Percentiles rank a stretch among this genome's conserved stretches.
Evolutionary conservation across 2,888 invertebrate species (phyloP).

Genomic region (Tetragonula carbonaria): DNA sequence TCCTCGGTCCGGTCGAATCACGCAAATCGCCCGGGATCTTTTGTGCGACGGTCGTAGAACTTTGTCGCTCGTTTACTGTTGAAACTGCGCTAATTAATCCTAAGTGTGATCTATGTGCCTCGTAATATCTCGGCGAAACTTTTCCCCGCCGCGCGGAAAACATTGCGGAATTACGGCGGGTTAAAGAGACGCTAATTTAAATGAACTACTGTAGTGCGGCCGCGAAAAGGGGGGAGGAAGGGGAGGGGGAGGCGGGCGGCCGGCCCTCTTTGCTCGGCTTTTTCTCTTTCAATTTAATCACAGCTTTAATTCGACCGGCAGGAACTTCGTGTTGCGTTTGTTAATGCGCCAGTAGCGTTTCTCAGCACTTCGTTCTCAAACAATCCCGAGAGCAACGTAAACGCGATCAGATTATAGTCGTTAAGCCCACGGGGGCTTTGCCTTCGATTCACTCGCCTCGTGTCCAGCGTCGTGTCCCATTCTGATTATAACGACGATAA

Average conservation of each 20-base stretch:
- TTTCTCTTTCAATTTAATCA: slow-evolving; percentile 57
- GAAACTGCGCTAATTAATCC: slow-evolving; percentile 54
- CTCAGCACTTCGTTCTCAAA: background rate
- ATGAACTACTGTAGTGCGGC: slow-evolving; percentile 55
- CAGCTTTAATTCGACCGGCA: slow-evolving; percentile 53
- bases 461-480: background rate
- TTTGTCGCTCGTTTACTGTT: slow-evolving; percentile 31
- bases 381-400: slow-evolving; percentile 9
- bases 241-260: background rate
- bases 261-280: slow-evolving; percentile 18
- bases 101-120: slow-evolving; percentile 55
- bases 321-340: slow-evolving; percentile 39
- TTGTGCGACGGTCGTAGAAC: slow-evolving; percentile 14
- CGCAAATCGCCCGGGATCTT: slow-evolving; percentile 17
- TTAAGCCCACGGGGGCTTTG: background rate
- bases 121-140: slow-evolving; percentile 41
- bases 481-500: background rate
- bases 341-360: slow-evolving; percentile 19
- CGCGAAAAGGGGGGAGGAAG: background rate
- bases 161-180: slow-evolving; percentile 55
- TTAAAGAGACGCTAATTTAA: slow-evolving; percentile 61
- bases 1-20: background rate
- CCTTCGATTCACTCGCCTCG: background rate
- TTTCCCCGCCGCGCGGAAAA: slow-evolving; percentile 42
- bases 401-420: slow-evolving; percentile 17